Base-by-base conservation (phyloP, 2,113 vertebrate species). In the Sylvilagus bachmani region DNA sequence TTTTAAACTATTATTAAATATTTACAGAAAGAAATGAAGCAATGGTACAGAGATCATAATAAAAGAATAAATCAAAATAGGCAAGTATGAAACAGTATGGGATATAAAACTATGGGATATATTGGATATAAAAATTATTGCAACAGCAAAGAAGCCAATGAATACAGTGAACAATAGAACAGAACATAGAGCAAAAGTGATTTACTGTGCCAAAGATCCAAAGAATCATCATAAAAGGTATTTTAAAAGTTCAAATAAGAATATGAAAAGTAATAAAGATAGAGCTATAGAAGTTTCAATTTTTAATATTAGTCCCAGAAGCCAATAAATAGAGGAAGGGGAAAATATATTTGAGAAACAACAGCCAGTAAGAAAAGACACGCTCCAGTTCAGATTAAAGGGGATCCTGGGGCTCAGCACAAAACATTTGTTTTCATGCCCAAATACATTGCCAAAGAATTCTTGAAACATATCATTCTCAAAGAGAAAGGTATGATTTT, bases 201-300 rank as follows among this genome's bases (percentile, higher is more conserved):
- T 64, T n/a, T 55, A 71, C 25, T 78, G 44, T 12, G 16, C 21
- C 38, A 53, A 79, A 70, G 44, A 79, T 51, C 5, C 49, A 71
- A 62, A 92, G 44, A 67, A 61, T 85, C 10, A 91, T 64, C 21
- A 61, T 29, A 58, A 19, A 66, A 78, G 10, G 9, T 55, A 49
- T 71, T 90, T 49, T 44, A 7, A 70, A 83, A 62, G 36, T 89
- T 69, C 27, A 85, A 85, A 85, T 79, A 74, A 58, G 62, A 87
- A 22, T 17, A 86, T 33, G 44, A 67, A 90, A 67, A 86, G 64
- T 71, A 5, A 67, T 64, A 62, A 0, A 77, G 21, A 80, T 66
- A 84, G 44, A 74, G n/a, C 92, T 29, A 13, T 31, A 71, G 36
- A 84, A n/a, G 2, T 75, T 25, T 22, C 22, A 81, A 55, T 55